Conservation (phyloP, 2,888 invertebrate species). For the Drosophila atripex region DNA sequence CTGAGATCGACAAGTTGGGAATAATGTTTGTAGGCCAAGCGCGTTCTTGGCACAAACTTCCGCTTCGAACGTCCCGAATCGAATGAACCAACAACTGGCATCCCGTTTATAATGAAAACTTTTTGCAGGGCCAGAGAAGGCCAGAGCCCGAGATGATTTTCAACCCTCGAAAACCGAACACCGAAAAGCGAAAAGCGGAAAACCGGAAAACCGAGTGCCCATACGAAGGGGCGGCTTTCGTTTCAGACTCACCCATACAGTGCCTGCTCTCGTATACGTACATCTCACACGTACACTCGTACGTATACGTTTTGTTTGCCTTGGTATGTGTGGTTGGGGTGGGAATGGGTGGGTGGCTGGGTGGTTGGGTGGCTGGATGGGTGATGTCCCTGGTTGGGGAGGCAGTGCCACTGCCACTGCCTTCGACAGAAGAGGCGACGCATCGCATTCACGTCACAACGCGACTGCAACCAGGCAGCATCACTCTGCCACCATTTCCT, state of each 20-base stretch:
- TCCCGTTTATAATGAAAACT: constrained; percentile 82
- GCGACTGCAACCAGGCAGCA: constrained; percentile 28
- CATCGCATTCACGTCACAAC: constrained; percentile 41
- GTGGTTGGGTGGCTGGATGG: neutral
- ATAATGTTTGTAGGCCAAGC: constrained; percentile 14
- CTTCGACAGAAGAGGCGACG: constrained; percentile 5
- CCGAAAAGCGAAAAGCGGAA: neutral
- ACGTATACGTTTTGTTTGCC: constrained; percentile 2
- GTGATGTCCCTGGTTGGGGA: neutral
- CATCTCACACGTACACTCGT: constrained; percentile 8
- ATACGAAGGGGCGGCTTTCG: neutral
- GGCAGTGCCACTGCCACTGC: neutral
- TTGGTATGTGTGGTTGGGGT: neutral
- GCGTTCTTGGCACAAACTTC: constrained; percentile 64
- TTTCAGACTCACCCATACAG: neutral
- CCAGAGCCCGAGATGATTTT: constrained; percentile 51
- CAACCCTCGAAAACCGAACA: constrained; percentile 69
- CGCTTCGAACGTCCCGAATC: constrained; percentile 81
- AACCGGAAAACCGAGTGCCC: constrained; percentile 2
- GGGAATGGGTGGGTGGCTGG: neutral
- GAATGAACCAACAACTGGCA: constrained; percentile 81
- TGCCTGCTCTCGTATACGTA: constrained; percentile 10
- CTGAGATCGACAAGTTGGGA: neutral
- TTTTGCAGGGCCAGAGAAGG: constrained; percentile 54
- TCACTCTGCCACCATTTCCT: constrained; percentile 14